These are phyloP conservation scores for Periphyllus acericola DNA, from an alignment of 2,888 invertebrate genomes.

Conservation along the genomic window DNA sequence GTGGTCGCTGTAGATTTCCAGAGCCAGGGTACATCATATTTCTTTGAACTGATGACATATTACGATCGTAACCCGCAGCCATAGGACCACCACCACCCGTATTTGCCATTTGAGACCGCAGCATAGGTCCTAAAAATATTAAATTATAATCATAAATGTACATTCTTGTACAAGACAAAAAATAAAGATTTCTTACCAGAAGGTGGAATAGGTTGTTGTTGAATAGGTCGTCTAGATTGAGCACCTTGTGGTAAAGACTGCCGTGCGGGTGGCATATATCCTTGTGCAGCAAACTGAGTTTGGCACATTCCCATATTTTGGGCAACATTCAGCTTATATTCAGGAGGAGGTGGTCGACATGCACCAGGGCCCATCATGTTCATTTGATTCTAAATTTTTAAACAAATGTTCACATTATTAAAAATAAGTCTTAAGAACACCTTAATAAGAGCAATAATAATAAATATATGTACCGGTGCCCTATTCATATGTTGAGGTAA, in stretches of 20 bases:
- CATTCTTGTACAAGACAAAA: not conserved
- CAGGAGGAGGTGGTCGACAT: conserved; percentile 63
- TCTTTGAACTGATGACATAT: conserved; percentile 50
- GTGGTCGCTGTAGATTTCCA: conserved; percentile 48
- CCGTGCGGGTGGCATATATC: conserved; percentile 43
- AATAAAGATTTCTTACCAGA: conserved; percentile 37
- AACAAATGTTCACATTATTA: conserved; percentile 6
- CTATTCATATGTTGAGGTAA: conserved; percentile 58
- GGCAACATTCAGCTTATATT: conserved; percentile 62
- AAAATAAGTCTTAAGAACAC: not conserved
- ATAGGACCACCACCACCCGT: conserved; percentile 47
- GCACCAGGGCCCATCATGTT: conserved; percentile 44
- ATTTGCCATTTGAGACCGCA: conserved; percentile 54
- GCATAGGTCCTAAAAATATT: conserved; percentile 38
- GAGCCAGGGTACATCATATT: conserved; percentile 47
- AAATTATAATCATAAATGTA: not conserved
- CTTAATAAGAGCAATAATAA: not conserved
- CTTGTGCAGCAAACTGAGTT: conserved; percentile 40
- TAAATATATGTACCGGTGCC: conserved; percentile 24
- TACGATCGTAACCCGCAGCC: conserved; percentile 42
- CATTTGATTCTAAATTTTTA: conserved; percentile 31
- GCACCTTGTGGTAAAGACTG: conserved; percentile 51
- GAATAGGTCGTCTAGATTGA: conserved; percentile 50
- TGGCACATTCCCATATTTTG: conserved; percentile 62
- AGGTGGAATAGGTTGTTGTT: conserved; percentile 55